These are phyloP conservation scores for Lepilemur septentrionalis DNA, from an alignment of 2,797 vertebrate species.

Conservation along the genomic window DNA sequence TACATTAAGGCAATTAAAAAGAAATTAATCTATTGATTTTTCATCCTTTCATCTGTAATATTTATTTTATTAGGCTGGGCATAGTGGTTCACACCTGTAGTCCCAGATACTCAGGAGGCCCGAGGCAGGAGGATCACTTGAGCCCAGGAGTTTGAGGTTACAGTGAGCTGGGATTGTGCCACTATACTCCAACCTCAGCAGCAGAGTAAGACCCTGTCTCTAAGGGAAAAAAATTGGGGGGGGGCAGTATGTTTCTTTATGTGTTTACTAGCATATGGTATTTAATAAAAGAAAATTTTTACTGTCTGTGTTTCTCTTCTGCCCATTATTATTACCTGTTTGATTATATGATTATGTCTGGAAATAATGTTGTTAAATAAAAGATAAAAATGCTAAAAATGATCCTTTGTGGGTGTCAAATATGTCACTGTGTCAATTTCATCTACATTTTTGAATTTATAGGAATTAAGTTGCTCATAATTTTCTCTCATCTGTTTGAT, in stretches of 20 bases:
- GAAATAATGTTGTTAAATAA: slow-evolving; percentile 21
- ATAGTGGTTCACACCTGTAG: not conserved
- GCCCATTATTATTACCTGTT: not conserved
- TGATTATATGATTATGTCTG: not conserved
- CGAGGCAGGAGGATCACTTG: not conserved
- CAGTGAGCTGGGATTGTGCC: not conserved
- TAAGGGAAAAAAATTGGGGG: no score
- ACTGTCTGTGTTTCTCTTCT: not conserved
- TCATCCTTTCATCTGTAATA: not conserved
- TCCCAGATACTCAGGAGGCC: not conserved
- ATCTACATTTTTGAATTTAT: not conserved
- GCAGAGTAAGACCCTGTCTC: no score
- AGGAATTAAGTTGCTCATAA: not conserved
- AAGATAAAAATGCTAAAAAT: not conserved
- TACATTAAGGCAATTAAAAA: not conserved
- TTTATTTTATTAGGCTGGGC: not conserved
- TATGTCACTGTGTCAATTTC: not conserved
- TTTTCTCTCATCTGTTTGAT: not conserved
- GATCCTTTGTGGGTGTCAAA: not conserved
- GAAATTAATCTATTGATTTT: not conserved
- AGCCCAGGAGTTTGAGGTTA: not conserved
- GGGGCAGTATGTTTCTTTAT: not conserved
- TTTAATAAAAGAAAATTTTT: not conserved
- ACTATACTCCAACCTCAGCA: no score
- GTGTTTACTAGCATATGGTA: not conserved